phyloP scores from a whole-genome alignment of 2,888 invertebrate species.

The Crematogaster levior region DNA sequence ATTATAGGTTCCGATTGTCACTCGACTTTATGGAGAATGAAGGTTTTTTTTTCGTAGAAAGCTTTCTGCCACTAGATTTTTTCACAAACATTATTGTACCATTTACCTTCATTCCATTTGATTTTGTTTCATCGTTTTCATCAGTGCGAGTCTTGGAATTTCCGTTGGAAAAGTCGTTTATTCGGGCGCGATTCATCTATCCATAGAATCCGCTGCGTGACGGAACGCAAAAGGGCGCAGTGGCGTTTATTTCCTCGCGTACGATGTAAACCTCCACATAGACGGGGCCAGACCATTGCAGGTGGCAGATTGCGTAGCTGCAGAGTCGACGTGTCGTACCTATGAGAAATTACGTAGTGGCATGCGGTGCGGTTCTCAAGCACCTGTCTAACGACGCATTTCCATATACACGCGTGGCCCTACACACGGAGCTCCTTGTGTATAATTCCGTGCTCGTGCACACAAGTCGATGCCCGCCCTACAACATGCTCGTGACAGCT shows the following conservation, averaged over 20 bases:
- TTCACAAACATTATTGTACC: background rate
- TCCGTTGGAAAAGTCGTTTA: constrained; percentile 54
- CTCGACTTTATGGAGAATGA: background rate
- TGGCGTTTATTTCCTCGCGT: constrained; percentile 21
- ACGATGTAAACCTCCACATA: constrained; percentile 31
- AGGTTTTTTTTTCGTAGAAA: background rate
- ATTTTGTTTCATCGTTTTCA: background rate
- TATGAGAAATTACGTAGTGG: constrained; percentile 78
- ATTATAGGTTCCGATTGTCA: background rate
- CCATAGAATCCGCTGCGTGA: constrained; percentile 31
- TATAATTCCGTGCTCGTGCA: constrained; percentile 27
- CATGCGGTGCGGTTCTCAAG: constrained; percentile 71
- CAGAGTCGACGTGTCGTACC: constrained; percentile 65
- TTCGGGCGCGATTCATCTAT: constrained; percentile 54
- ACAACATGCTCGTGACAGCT: constrained; percentile 47
- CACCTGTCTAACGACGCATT: constrained; percentile 59
- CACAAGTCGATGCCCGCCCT: constrained; percentile 16
- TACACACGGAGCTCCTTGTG: constrained; percentile 22
- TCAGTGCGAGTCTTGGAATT: background rate
- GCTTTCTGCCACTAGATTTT: background rate
- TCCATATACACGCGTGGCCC: constrained; percentile 38
- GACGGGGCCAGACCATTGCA: constrained; percentile 55
- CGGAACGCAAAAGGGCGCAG: constrained; percentile 47
- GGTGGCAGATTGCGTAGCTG: constrained; percentile 73
- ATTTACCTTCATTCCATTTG: background rate